A percentile compares a stretch with the other conserved stretches of the same genome.
Conservation (phyloP, 1,140 invertebrate genomes). For the Drosophila teissieri region DNA sequence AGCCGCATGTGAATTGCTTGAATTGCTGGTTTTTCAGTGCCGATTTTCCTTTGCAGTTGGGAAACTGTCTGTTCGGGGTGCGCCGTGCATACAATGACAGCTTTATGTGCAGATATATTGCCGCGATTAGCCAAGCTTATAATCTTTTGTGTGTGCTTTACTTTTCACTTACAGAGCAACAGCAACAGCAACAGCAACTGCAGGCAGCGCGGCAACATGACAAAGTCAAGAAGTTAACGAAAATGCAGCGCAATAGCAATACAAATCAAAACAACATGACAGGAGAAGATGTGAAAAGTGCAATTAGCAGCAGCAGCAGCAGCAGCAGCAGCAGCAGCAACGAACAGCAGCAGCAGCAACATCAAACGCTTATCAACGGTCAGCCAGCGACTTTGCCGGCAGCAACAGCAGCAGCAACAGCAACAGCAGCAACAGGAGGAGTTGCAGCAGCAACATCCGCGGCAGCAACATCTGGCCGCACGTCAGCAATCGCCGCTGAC, state of each 20-base stretch:
- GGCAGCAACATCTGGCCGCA: conserved; percentile 46
- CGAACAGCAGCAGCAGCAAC: conserved; percentile 53
- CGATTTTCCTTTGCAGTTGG: conserved; percentile 39
- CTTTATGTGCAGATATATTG: conserved; percentile 56
- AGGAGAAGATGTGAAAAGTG: conserved; percentile 81
- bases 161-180: conserved; percentile 52
- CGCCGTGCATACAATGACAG: conserved; percentile 48
- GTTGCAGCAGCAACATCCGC: conserved; percentile 17
- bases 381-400: conserved; percentile 49
- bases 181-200: conserved; percentile 33
- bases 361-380: conserved; percentile 70
- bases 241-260: conserved; percentile 81
- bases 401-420: conserved; percentile 24
- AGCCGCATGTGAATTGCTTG: conserved; percentile 25
- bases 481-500: conserved; percentile 76
- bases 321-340: conserved; percentile 43
- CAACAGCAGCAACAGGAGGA: conserved; percentile 33
- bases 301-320: conserved; percentile 70
- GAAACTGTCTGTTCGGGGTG: conserved; percentile 52
- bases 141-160: neutral
- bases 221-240: conserved; percentile 73
- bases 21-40: neutral
- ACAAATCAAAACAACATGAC: conserved; percentile 83
- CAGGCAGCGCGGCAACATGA: conserved; percentile 60
- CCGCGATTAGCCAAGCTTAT: conserved; percentile 33